phyloP scores from a whole-genome alignment of 2,888 invertebrate species.

The Drosophila gaucha region DNA sequence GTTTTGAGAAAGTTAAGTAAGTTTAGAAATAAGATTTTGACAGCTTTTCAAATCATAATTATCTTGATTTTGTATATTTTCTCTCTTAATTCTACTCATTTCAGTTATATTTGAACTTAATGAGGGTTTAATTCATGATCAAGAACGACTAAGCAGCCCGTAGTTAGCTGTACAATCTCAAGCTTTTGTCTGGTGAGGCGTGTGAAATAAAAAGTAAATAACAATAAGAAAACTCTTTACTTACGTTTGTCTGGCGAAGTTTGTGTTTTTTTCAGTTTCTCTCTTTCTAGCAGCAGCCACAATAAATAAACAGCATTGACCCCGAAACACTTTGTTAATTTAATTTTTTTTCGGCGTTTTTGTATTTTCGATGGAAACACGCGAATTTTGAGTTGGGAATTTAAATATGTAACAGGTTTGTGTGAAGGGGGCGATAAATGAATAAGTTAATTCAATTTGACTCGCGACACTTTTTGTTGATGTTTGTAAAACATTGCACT shows the following conservation, averaged over 20 bases:
- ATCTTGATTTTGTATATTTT: no score
- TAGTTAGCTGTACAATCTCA: slow-evolving; percentile 1
- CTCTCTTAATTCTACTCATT: no score
- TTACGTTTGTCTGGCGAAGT: slow-evolving; percentile 28
- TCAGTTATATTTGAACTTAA: slow-evolving; percentile 1
- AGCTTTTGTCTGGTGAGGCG: slow-evolving; percentile 7
- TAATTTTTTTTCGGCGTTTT: slow-evolving; percentile 8
- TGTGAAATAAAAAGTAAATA: slow-evolving; percentile 35
- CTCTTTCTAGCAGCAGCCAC: slow-evolving; percentile 25
- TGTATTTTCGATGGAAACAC: slow-evolving; percentile 24
- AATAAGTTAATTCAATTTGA: slow-evolving; percentile 39
- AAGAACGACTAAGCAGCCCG: background rate
- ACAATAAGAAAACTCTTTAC: slow-evolving; percentile 33
- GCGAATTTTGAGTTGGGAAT: slow-evolving; percentile 29
- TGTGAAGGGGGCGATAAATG: slow-evolving; percentile 30
- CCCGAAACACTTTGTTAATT: slow-evolving; percentile 54
- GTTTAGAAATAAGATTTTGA: no score
- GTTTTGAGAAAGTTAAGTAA: no score
- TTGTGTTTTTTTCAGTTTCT: background rate
- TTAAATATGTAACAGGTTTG: slow-evolving; percentile 43
- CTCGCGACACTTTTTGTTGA: slow-evolving; percentile 35
- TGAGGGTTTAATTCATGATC: slow-evolving; percentile 8
- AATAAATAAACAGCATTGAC: slow-evolving; percentile 47
- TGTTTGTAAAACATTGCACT: slow-evolving; percentile 38
- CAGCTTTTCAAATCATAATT: no score